These are phyloP conservation scores for Pinna nobilis DNA, from an alignment of 1,140 invertebrate species.

Conservation along the genomic window DNA sequence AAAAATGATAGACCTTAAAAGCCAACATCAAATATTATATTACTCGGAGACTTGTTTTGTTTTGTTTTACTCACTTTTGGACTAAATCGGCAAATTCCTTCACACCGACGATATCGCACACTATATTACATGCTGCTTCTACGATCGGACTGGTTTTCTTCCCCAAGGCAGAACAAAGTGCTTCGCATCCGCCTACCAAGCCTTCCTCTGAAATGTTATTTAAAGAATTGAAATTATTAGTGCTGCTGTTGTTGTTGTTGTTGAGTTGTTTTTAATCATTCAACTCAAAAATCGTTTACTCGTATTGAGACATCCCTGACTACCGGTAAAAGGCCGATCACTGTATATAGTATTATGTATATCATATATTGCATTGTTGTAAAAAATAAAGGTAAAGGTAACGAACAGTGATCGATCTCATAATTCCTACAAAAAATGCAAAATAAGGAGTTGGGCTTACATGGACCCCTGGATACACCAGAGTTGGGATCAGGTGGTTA, in stretches of 20 bases:
- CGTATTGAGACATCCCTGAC: not conserved
- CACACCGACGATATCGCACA: conserved; percentile 68
- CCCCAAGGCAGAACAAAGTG: conserved; percentile 57
- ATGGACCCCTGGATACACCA: too few species aligned
- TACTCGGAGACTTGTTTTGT: not conserved
- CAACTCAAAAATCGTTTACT: not conserved
- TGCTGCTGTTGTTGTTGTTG: not conserved
- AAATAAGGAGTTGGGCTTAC: too few species aligned
- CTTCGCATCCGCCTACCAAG: conserved; percentile 62
- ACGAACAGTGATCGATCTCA: too few species aligned
- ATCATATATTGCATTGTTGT: too few species aligned
- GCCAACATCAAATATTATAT: not conserved
- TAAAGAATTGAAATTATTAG: not conserved
- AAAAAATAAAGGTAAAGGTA: too few species aligned
- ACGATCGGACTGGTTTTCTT: conserved; percentile 62
- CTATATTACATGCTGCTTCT: conserved; percentile 61
- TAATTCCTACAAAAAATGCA: too few species aligned
- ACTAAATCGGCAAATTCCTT: conserved; percentile 68
- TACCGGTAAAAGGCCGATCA: too few species aligned
- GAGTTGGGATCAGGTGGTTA: too few species aligned
- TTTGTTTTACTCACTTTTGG: conserved; percentile 52
- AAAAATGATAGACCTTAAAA: not conserved
- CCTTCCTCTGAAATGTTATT: conserved; percentile 53
- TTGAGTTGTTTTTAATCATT: not conserved
- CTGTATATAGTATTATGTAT: too few species aligned